phyloP scores from a whole-genome alignment of 2,113 vertebrate species.

The Eublepharis macularius region DNA sequence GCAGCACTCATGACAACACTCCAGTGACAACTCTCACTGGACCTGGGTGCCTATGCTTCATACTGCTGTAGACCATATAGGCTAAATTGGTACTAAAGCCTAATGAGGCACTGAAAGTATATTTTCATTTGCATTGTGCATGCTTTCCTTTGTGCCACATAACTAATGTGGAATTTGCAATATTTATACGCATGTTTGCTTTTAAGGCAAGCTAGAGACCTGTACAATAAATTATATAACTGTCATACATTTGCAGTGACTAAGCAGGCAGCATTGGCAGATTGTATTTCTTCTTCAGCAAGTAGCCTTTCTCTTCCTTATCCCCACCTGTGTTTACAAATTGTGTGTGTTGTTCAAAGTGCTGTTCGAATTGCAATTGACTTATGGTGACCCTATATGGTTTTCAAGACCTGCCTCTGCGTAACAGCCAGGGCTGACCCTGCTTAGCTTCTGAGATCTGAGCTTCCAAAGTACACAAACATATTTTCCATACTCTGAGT shows the following conservation, averaged over 20 bases:
- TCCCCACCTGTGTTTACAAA: not conserved
- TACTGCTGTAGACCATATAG: not conserved
- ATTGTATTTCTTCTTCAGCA: slow-evolving; percentile 22
- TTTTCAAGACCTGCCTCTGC: too few species aligned
- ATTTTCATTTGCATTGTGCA: not conserved
- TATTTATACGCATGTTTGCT: not conserved
- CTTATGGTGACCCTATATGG: too few species aligned
- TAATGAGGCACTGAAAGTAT: not conserved
- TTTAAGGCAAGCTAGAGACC: slow-evolving; percentile 4
- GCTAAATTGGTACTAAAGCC: not conserved
- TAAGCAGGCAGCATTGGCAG: not conserved
- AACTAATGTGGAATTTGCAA: not conserved
- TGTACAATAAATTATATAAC: not conserved
- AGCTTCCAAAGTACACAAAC: not conserved
- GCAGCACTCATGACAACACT: too few species aligned
- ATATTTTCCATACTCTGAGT: not conserved
- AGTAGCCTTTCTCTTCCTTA: not conserved
- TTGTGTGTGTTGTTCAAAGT: not conserved
- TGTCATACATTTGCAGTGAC: slow-evolving; percentile 5
- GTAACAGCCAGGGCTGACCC: too few species aligned
- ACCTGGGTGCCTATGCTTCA: too few species aligned
- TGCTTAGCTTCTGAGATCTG: too few species aligned
- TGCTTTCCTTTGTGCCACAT: not conserved
- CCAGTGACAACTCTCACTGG: not conserved
- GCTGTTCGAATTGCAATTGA: too few species aligned